Percentiles rank a stretch among this genome's conserved stretches.
Evolutionary conservation across 2,113 vertebrate species (phyloP).

Genomic region (Archocentrus centrarchus): DNA sequence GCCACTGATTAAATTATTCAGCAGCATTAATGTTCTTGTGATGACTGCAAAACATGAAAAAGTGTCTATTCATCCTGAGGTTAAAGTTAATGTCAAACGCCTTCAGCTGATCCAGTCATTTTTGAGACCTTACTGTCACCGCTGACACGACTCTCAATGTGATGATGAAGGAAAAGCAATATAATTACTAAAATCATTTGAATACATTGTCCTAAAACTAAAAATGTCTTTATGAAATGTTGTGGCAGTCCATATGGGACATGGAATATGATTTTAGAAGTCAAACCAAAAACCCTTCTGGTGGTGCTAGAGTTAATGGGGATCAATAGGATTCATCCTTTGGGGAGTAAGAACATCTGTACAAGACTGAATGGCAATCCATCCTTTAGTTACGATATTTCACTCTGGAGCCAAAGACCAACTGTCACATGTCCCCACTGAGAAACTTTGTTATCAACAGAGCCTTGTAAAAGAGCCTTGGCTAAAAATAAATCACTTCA

Average conservation of each 20-base stretch:
- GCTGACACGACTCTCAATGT: neutral
- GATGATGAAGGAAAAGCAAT: neutral
- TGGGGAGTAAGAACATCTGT: neutral
- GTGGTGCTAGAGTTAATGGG: conserved; percentile 6
- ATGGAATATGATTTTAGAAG: neutral
- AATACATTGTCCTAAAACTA: neutral
- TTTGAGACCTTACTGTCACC: neutral
- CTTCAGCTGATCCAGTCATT: neutral
- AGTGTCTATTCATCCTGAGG: too few species aligned
- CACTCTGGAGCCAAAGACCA: neutral
- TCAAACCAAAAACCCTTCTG: neutral
- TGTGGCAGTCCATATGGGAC: neutral
- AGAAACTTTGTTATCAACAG: neutral
- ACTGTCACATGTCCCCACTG: neutral
- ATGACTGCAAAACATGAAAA: neutral
- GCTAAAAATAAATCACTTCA: neutral
- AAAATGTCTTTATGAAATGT: neutral
- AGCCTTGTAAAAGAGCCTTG: neutral
- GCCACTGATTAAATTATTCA: neutral
- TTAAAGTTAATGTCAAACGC: neutral
- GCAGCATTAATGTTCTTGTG: neutral
- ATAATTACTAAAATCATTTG: neutral
- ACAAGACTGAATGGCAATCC: neutral
- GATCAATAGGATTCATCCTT: conserved; percentile 5
- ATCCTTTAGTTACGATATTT: neutral